Conservation (phyloP, 1,140 invertebrate species). For the Bilobella aurantiaca region DNA sequence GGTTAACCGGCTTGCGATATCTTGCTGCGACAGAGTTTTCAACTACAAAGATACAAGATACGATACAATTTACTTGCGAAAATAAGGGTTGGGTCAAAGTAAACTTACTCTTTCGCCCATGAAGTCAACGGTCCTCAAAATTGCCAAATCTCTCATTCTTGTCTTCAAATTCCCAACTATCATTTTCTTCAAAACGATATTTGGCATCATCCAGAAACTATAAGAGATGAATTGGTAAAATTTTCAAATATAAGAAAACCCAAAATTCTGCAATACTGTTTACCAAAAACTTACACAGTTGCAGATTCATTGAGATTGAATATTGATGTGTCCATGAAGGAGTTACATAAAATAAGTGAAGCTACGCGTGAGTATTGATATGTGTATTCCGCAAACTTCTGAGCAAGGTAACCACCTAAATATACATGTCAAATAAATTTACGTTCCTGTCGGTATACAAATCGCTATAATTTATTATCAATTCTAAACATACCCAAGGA, state of each 20-base stretch:
- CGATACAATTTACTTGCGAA: neutral
- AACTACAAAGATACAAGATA: constrained; percentile 46
- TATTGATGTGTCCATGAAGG: constrained; percentile 75
- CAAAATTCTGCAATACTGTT: neutral
- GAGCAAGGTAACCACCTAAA: constrained; percentile 73
- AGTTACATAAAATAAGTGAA: constrained; percentile 76
- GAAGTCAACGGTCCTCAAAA: constrained; percentile 78
- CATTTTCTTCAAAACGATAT: constrained; percentile 76
- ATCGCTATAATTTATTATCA: constrained; percentile 5
- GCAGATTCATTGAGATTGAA: constrained; percentile 77
- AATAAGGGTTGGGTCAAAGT: too few species aligned
- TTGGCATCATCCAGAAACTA: constrained; percentile 79
- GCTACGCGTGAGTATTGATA: constrained; percentile 61
- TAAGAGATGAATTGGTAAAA: constrained; percentile 16
- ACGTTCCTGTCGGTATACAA: constrained; percentile 13
- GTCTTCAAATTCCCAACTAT: constrained; percentile 74
- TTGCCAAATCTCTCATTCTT: constrained; percentile 58
- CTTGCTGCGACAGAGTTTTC: constrained; percentile 67
- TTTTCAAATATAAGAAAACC: neutral
- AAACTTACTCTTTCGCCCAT: constrained; percentile 72
- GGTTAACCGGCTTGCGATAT: constrained; percentile 74
- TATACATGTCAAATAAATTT: neutral
- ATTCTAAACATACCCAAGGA: constrained; percentile 72
- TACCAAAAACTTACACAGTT: constrained; percentile 50
- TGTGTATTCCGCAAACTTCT: constrained; percentile 79